Base-by-base conservation (phyloP, 2,888 invertebrate genomes). In the Perizoma flavofasciatum region DNA sequence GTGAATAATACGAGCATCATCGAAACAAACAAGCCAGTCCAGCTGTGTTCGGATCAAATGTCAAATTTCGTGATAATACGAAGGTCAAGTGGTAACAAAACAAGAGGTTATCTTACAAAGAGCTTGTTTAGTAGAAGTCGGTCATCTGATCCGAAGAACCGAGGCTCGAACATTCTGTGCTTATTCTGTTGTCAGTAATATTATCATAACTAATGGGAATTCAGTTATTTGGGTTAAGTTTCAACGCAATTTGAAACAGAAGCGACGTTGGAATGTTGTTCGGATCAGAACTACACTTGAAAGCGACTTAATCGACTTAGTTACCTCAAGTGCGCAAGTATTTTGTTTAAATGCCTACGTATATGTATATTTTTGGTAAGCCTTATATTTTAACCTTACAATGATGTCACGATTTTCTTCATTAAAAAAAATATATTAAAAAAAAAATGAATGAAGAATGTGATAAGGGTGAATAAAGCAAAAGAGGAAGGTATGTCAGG, bases 21-120 rank as follows among this genome's bases (percentile, higher is more conserved):
- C 34, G 39, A 34, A 46, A 59, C 22, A 55, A 49, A 66, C 55
- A 66, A 66, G 64, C 39, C 50, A 52, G 50, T 37, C 74, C 80
- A 78, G 78, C 75, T 82, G 82, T 73, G 63, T 49, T 59, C 62
- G 73, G 76, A 79, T 85, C 82, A 75, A 73, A 77, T 85, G 72
- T 80, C 81, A 76, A 74, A 75, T 75, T 80, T 80, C 72, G 49
- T 78, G 73, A 78, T 80, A 79, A 79, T 70, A 65, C 69, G 75
- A 79, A 83, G 80, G 81, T 81, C 81, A 77, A 65, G 66, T 72
- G 74, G 71, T 70, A 73, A 81, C 81, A 81, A 79, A 86, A 86
- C 81, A 84, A 72, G 74, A 72, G 22, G 68, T 86, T 83, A 84
- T 84, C 81, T 83, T 77, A 75, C 74, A 73, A 63, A 43, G 72